Conservation (phyloP, 2,888 invertebrate genomes). For the Xestia rhomboidea region DNA sequence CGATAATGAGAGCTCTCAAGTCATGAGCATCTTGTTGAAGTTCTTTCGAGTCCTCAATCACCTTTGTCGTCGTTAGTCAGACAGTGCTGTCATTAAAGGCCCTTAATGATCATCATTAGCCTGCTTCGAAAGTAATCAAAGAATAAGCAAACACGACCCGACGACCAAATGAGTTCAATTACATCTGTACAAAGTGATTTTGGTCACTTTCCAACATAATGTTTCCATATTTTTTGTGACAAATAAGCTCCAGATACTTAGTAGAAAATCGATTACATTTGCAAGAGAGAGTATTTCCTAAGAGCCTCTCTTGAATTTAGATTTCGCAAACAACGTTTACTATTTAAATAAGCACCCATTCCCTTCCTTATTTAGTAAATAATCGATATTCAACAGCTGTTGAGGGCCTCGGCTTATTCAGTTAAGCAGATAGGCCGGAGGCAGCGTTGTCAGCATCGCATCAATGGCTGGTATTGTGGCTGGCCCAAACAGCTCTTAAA, state of each 20-base stretch:
- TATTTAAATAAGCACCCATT: constrained; percentile 42
- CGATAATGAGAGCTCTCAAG: constrained; percentile 41
- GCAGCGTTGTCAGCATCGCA: constrained; percentile 54
- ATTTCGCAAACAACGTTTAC: constrained; percentile 20
- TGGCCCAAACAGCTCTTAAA: constrained; percentile 62
- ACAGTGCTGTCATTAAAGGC: constrained; percentile 15
- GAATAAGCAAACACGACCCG: constrained; percentile 27
- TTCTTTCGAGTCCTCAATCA: constrained; percentile 32
- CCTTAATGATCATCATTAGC: constrained; percentile 56
- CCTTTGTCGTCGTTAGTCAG: constrained; percentile 27
- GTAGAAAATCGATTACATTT: constrained; percentile 23
- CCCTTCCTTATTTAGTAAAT: constrained; percentile 29
- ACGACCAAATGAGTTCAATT: constrained; percentile 17
- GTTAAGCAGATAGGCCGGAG: constrained; percentile 46
- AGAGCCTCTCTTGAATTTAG: constrained; percentile 27
- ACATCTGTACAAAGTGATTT: neutral
- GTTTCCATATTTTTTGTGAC: constrained; percentile 10
- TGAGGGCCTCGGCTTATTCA: constrained; percentile 38
- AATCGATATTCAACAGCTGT: constrained; percentile 49
- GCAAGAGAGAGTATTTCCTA: constrained; percentile 14
- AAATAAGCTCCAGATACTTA: neutral
- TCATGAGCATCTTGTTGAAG: constrained; percentile 3
- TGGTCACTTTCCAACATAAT: neutral
- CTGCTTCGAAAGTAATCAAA: constrained; percentile 42
- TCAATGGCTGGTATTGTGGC: constrained; percentile 67